Conservation (phyloP, 2,888 invertebrate species). For the Colletes collaris region DNA sequence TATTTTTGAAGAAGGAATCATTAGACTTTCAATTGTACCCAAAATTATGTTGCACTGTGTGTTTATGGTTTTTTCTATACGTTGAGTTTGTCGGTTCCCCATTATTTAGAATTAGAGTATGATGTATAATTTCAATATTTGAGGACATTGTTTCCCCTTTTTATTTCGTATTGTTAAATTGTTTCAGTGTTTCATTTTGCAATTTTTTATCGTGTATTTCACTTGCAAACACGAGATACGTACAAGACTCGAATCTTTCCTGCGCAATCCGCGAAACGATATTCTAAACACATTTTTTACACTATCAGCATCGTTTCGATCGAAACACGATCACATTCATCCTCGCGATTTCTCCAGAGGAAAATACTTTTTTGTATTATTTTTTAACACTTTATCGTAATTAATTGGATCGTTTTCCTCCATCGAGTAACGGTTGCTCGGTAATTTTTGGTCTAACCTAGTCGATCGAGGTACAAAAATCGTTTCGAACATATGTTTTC, state of each 20-base stretch:
- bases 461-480: too few species aligned
- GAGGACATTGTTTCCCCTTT: background rate
- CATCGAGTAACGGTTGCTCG: background rate
- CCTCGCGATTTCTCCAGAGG: background rate
- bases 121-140: background rate
- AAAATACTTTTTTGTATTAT: background rate
- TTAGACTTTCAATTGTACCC: background rate
- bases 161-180: background rate
- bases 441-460: background rate
- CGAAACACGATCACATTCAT: slow-evolving; percentile 20
- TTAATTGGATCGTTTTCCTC: background rate
- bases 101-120: too few species aligned
- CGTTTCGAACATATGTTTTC: background rate
- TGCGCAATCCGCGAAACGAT: slow-evolving; percentile 42
- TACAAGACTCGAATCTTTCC: slow-evolving; percentile 49
- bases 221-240: slow-evolving; percentile 45
- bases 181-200: background rate
- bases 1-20: background rate
- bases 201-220: slow-evolving; percentile 2
- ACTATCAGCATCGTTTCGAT: slow-evolving; percentile 18
- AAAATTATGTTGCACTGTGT: background rate
- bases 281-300: slow-evolving; percentile 63
- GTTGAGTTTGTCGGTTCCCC: too few species aligned
- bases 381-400: background rate
- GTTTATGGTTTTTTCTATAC: background rate